Evolutionary conservation across 2,797 vertebrate genomes (phyloP).

Genomic region (Lemur catta): DNA sequence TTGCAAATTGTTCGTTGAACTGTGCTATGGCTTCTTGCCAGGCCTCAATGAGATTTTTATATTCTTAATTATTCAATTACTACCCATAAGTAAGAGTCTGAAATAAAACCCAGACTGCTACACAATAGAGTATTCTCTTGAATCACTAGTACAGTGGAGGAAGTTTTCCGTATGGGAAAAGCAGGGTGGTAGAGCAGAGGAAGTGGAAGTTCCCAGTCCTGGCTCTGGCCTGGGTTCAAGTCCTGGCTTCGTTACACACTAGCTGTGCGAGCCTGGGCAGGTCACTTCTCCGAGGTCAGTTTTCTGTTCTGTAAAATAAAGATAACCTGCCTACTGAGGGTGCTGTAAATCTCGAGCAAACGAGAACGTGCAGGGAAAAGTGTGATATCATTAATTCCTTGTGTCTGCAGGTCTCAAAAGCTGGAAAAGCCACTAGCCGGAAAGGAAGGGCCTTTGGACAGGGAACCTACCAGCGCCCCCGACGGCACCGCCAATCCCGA

Average conservation of each 20-base stretch:
- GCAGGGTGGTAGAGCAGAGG: not conserved
- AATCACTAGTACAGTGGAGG: not conserved
- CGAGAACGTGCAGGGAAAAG: not conserved
- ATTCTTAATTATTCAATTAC: slow-evolving; percentile 73
- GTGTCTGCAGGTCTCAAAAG: slow-evolving; percentile 78
- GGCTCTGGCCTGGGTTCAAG: not conserved
- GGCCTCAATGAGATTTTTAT: slow-evolving; percentile 57
- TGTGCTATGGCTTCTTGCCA: slow-evolving; percentile 57
- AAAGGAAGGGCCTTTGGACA: slow-evolving; percentile 71
- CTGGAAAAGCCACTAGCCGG: slow-evolving; percentile 47
- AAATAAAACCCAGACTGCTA: slow-evolving; percentile 29
- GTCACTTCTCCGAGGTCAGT: not conserved
- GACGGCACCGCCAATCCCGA: not conserved
- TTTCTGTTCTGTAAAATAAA: not conserved
- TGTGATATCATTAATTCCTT: not conserved
- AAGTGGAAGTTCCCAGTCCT: not conserved
- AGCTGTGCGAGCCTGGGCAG: not conserved
- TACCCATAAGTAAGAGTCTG: slow-evolving; percentile 50
- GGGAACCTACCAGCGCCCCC: not conserved
- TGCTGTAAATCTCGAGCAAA: not conserved
- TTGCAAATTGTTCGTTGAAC: slow-evolving; percentile 43
- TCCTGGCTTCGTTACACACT: not conserved
- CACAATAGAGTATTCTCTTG: not conserved
- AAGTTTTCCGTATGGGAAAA: not conserved
- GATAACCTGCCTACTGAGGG: rapidly evolving